Percentiles rank a stretch among this genome's conserved stretches.
phyloP scores from a whole-genome alignment of 2,113 vertebrate genomes.

The Albula glossodonta region DNA sequence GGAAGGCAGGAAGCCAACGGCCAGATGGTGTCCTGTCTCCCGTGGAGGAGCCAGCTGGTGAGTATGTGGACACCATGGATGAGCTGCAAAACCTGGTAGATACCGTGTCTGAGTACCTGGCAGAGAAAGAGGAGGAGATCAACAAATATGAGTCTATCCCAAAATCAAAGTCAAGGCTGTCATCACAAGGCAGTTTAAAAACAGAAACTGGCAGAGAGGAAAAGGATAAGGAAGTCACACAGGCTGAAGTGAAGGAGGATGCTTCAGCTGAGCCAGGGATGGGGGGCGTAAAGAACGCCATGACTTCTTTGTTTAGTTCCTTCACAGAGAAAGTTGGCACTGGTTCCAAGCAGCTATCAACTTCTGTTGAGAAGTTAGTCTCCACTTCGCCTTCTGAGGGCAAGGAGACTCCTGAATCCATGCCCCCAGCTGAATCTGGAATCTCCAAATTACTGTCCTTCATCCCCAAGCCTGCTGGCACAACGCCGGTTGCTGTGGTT shows the following conservation, averaged over 20 bases:
- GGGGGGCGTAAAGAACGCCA: conserved; percentile 77
- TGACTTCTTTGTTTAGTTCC: conserved; percentile 81
- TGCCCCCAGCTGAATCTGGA: conserved; percentile 62
- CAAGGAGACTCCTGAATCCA: conserved; percentile 39
- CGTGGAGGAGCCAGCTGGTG: conserved; percentile 69
- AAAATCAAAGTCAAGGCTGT: conserved; percentile 64
- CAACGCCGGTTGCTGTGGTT: conserved; percentile 63
- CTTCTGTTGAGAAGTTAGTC: conserved; percentile 72
- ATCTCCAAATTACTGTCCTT: conserved; percentile 68
- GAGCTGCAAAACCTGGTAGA: conserved; percentile 89
- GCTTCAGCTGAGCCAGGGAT: conserved; percentile 60
- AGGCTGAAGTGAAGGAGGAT: conserved; percentile 57
- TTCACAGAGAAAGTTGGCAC: conserved; percentile 75
- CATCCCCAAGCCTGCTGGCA: conserved; percentile 63
- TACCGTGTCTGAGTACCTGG: conserved; percentile 91
- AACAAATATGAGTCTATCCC: conserved; percentile 79
- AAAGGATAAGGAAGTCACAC: conserved; percentile 51
- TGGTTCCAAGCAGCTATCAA: conserved; percentile 72
- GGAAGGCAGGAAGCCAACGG: conserved; percentile 45
- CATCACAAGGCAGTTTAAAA: conserved; percentile 53
- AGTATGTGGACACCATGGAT: conserved; percentile 80
- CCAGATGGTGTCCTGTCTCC: conserved; percentile 63
- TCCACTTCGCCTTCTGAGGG: conserved; percentile 55
- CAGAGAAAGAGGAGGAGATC: conserved; percentile 93
- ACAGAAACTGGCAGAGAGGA: conserved; percentile 62